Base-by-base conservation (phyloP, 2,888 invertebrate genomes). In the Parelbella ahira region DNA sequence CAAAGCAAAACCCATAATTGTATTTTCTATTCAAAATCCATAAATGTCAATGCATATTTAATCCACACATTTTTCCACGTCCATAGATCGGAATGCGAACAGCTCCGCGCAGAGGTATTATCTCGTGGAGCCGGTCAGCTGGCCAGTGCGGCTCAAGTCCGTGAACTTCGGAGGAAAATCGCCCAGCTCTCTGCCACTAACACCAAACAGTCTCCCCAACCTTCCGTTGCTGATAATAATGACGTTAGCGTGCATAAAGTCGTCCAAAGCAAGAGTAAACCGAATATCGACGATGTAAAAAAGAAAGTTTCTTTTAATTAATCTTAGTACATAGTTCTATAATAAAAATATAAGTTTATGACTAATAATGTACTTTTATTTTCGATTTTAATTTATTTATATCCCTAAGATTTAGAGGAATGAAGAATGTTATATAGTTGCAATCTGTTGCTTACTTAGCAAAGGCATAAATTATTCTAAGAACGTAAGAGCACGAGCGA, bases 241-340 rank as follows among this genome's bases (percentile, higher is more conserved):
- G 68, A 68, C 10, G 56, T 60, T 48, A 43, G 34, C 20, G 42
- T 62, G 44, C 50, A 52, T 0, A 65, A 54, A 49, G 21, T 53
- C 0, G 36, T 51, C 0, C 65, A 53, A 23, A 45, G 50, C 1
- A 62, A 51, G 43, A 44, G 42, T 28, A 69, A 54, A 53, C 37
- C 55, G 0, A 49, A 36, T 0, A 44, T 51, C 0, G 80, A 81
- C 11, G 82, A 83, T 51, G 81, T 77, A 1, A 81, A 66, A 58
- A 84, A 83, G 54, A 82, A 83, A 74, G 84, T 86, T 15, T 76
- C 73, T 0, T 86, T 86, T 53, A 78, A 78, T 59, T 83, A 49
- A 60, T 24, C 1, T 1, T 12, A 6, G 12, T 25, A n/a, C n/a
- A n/a, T n/a, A n/a, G n/a, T n/a, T n/a, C n/a, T n/a, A n/a, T n/a